These are phyloP conservation scores for Cheirogaleus major DNA, from an alignment of 2,797 vertebrate genomes.

Conservation along the genomic window DNA sequence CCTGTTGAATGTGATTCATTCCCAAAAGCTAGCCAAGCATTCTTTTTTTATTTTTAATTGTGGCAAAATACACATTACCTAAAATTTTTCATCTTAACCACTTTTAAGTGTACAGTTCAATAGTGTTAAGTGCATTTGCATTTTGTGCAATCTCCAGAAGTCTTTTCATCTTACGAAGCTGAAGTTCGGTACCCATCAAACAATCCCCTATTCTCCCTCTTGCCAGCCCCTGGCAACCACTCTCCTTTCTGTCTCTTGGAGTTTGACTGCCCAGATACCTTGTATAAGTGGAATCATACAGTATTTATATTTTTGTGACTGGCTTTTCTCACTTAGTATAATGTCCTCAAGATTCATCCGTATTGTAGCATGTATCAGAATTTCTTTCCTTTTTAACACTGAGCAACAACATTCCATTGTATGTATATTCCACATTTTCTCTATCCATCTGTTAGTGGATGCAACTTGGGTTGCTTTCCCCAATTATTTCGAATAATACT, in stretches of 20 bases:
- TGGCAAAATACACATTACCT: not conserved
- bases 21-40: not conserved
- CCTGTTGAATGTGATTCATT: not conserved
- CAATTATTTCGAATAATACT: not conserved
- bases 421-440: not conserved
- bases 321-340: not conserved
- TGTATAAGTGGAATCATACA: not conserved
- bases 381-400: not conserved
- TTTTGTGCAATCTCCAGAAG: not conserved
- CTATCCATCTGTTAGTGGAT: not conserved
- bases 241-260: not conserved
- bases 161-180: not conserved
- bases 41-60: not conserved
- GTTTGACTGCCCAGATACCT: not conserved
- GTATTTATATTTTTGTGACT: not conserved
- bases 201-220: not conserved
- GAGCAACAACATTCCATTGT: not conserved
- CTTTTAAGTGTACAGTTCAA: not conserved
- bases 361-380: not conserved
- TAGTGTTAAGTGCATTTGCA: not conserved
- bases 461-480: not conserved
- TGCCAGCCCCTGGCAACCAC: not conserved
- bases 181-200: not conserved
- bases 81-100: not conserved
- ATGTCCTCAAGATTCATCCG: not conserved